Evolutionary conservation across 2,113 vertebrate genomes (phyloP), one percentile per base, ranked within the genome.

Genomic region (Salvelinus namaycush): DNA sequence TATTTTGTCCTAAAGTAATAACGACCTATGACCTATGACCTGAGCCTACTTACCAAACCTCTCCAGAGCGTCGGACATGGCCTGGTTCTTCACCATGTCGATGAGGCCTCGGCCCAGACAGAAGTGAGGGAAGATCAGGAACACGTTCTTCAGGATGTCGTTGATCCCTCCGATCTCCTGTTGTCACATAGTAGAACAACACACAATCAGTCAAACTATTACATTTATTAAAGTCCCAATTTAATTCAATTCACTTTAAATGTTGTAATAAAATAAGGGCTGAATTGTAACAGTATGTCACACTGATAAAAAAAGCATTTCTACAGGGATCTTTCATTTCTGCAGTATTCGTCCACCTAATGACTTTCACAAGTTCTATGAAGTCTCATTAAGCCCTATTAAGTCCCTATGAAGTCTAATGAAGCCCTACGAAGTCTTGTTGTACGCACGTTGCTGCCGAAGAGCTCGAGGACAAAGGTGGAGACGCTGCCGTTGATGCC

Each of bases 41-140:
- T 3, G 48, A 14, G 64, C 44, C 29, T 9, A 20, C 48, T 27
- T 26, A 99, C 98, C 98, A 83, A 99, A 99, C 84, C 98, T 95
- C 90, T 98, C 97, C 80, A 99, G 84, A 77, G 98, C 98, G 68
- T 99, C 97, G 6, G 97, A 95, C 97, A 99, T 98, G 0, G 98
- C 98, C 89, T 99, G 98, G 84, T 99, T 99, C 93, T 99, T 99
- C 91, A 99, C 98, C 98, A 99, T 99, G 86, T 99, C 98, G 62
- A 99, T 99, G 29, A 99, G 92, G 12, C 98, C 98, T 68, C 98
- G 89, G 2, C 98, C 98, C 86, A 99, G 85, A 81, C 98, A 99
- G 91, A 99, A 99, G 90, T 99, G 98, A 29, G 98, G 98, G 79
- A 99, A 99, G 86, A 99, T 98, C 79, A 99, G 93, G 82, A 99